Conservation (phyloP, 2,888 invertebrate genomes). For the Diloba caeruleocephala region DNA sequence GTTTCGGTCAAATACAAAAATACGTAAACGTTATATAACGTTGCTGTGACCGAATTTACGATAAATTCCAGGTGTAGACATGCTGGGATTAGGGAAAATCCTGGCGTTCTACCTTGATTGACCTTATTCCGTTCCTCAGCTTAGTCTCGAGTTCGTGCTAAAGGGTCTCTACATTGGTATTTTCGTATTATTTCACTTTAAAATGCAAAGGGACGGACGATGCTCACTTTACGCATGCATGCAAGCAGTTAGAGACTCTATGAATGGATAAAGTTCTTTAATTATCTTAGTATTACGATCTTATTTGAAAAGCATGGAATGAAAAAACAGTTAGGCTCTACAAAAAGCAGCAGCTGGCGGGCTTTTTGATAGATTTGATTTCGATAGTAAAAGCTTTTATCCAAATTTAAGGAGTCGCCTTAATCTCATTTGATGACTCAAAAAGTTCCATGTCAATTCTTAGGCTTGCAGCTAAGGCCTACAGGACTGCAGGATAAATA, state of each 20-base stretch:
- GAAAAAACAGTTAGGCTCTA: not conserved
- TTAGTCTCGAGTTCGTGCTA: conserved; percentile 1
- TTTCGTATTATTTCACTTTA: conserved; percentile 9
- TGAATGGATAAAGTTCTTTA: conserved; percentile 10
- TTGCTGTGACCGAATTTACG: conserved; percentile 15
- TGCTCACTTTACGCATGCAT: not conserved
- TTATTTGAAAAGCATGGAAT: not conserved
- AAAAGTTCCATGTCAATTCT: not conserved
- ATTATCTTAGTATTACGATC: conserved; percentile 14
- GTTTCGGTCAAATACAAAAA: conserved; percentile 13
- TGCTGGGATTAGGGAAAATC: conserved; percentile 29
- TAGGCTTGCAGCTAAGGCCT: not conserved
- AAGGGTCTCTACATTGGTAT: conserved; percentile 1
- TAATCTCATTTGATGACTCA: no score
- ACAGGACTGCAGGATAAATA: not conserved
- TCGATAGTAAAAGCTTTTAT: not conserved
- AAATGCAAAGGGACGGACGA: conserved; percentile 16
- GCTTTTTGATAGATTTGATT: conserved; percentile 11
- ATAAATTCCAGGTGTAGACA: conserved; percentile 32
- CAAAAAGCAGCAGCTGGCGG: conserved; percentile 8
- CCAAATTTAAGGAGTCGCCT: no score
- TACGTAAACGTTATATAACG: conserved; percentile 27
- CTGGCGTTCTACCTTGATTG: conserved; percentile 21
- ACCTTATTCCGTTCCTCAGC: conserved; percentile 17
- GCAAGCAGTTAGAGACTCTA: not conserved